A percentile compares a stretch with the other conserved stretches of the same genome.
phyloP scores from a whole-genome alignment of 2,113 vertebrate species.

The Strix aluco region DNA sequence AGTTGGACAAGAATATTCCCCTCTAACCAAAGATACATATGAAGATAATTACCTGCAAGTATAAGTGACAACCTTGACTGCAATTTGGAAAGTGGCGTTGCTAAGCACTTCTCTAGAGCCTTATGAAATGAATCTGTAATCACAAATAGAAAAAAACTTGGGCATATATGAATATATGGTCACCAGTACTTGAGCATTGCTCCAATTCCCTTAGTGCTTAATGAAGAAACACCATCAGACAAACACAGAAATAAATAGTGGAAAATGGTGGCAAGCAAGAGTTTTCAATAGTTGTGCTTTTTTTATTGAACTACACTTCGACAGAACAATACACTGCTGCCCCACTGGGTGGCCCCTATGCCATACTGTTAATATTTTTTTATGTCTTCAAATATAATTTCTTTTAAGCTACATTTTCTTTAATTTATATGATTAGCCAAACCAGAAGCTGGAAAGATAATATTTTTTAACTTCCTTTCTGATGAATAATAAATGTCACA shows the following conservation, averaged over 20 bases:
- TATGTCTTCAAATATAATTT: constrained; percentile 30
- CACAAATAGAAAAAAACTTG: neutral
- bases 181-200: neutral
- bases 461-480: constrained; percentile 77
- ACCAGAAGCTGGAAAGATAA: constrained; percentile 69
- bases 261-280: neutral
- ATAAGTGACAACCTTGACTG: neutral
- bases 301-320: neutral
- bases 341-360: constrained; percentile 22
- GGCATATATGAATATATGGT: neutral
- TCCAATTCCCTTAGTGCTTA: neutral
- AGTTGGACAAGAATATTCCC: neutral
- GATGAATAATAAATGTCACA: constrained; percentile 82
- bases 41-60: neutral
- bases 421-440: constrained; percentile 63
- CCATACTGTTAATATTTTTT: constrained; percentile 34
- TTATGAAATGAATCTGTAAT: neutral
- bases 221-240: neutral
- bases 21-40: neutral
- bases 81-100: neutral
- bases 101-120: neutral
- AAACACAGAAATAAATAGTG: neutral
- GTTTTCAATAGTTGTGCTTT: neutral
- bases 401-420: constrained; percentile 56
- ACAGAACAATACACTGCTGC: neutral